Percentiles rank a stretch among this genome's conserved stretches.
Evolutionary conservation across 2,888 invertebrate species (phyloP).

Genomic region (Ypsolopha scabrella): DNA sequence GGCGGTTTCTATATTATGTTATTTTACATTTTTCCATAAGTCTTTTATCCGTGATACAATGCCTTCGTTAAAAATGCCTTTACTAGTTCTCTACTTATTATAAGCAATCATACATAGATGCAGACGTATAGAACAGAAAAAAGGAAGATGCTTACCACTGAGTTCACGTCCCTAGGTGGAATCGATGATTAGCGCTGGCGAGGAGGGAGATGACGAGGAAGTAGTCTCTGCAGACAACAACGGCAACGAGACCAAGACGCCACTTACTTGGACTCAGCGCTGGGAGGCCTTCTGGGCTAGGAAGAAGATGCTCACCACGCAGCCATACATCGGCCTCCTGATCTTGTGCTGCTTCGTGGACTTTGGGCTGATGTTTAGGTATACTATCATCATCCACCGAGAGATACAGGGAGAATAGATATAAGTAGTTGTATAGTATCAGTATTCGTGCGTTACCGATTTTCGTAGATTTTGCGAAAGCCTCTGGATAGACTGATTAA

Average conservation of each 20-base stretch:
- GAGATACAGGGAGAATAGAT: not conserved
- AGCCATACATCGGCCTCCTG: slow-evolving; percentile 65
- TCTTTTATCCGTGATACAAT: too few relatives aligned
- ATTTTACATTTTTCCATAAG: too few relatives aligned
- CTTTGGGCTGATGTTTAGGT: slow-evolving; percentile 73
- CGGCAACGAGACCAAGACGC: slow-evolving; percentile 54
- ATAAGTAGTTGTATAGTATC: too few relatives aligned
- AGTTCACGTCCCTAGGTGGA: slow-evolving; percentile 39
- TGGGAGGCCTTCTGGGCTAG: slow-evolving; percentile 57
- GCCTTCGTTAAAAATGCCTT: too few relatives aligned
- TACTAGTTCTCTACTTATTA: too few relatives aligned
- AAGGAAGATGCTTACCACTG: not conserved
- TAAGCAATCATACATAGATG: too few relatives aligned
- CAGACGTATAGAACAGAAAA: too few relatives aligned
- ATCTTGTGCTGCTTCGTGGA: slow-evolving; percentile 69
- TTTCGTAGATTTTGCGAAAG: too few relatives aligned
- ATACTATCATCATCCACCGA: slow-evolving; percentile 17
- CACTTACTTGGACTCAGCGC: slow-evolving; percentile 49
- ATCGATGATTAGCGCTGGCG: slow-evolving; percentile 50
- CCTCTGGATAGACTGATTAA: too few relatives aligned
- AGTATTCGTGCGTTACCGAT: too few relatives aligned
- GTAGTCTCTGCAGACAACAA: slow-evolving; percentile 54
- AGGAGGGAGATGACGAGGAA: slow-evolving; percentile 52
- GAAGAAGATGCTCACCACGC: slow-evolving; percentile 61
- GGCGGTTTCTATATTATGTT: too few relatives aligned